phyloP scores from a whole-genome alignment of 2,113 vertebrate genomes.

The Tachysurus fulvidraco region DNA sequence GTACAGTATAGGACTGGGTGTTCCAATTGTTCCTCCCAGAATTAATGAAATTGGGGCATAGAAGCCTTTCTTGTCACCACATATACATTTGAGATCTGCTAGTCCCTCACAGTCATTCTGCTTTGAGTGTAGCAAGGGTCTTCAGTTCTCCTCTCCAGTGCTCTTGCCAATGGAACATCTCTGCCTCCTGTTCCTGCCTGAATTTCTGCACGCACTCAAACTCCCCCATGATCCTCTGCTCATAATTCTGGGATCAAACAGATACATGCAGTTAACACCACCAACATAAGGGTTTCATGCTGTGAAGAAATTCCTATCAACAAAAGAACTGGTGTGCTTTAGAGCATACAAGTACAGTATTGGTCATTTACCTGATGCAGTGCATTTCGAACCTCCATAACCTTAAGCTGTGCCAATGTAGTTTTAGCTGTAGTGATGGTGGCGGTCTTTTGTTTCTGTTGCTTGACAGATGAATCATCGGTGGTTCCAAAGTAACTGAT shows the following conservation, averaged over 20 bases:
- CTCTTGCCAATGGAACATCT: conserved; percentile 44
- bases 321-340: background rate
- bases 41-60: too few species aligned
- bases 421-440: conserved; percentile 79
- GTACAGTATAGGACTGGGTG: too few species aligned
- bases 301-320: background rate
- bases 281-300: background rate
- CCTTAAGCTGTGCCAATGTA: conserved; percentile 71
- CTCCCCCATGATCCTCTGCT: conserved; percentile 40
- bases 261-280: background rate
- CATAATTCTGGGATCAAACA: conserved; percentile 46
- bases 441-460: conserved; percentile 65
- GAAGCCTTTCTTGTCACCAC: too few species aligned
- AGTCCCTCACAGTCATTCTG: conserved; percentile 30
- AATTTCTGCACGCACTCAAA: conserved; percentile 23
- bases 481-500: conserved; percentile 62
- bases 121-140: conserved; percentile 38
- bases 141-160: conserved; percentile 51
- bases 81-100: background rate
- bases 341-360: background rate
- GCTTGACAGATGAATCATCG: conserved; percentile 49
- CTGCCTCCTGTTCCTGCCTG: conserved; percentile 22
- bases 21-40: too few species aligned
- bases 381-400: conserved; percentile 70
- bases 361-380: conserved; percentile 65